Conservation (phyloP, 2,797 vertebrate species). For the Myotis vivesi region DNA sequence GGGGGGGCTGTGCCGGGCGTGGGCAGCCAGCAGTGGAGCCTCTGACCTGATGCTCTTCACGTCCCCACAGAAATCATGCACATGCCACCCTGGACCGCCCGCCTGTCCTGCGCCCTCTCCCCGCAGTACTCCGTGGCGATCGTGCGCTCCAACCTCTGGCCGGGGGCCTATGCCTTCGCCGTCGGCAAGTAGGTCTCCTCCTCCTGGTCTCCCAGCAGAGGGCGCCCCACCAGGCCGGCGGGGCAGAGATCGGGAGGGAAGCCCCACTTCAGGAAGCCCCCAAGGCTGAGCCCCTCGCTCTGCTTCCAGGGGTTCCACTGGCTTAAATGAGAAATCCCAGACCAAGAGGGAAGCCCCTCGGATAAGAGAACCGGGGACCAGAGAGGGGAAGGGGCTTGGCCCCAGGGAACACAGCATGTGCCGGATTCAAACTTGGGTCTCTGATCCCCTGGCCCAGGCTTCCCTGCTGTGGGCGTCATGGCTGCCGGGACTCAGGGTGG, state of each 20-base stretch:
- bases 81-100: slow-evolving; percentile 87
- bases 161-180: slow-evolving; percentile 88
- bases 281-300: not conserved
- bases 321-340: not conserved
- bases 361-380: not conserved
- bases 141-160: slow-evolving; percentile 91
- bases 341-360: not conserved
- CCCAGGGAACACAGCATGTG: no score
- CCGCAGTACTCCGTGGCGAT: slow-evolving; percentile 88
- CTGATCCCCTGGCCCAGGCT: not conserved
- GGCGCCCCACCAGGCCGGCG: no score
- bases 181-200: slow-evolving; percentile 74
- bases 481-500: not conserved
- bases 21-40: not conserved
- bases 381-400: not conserved
- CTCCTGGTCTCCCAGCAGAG: not conserved
- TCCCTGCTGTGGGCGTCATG: not conserved
- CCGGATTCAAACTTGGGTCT: not conserved
- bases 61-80: slow-evolving; percentile 84
- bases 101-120: slow-evolving; percentile 86
- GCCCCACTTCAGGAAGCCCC: not conserved
- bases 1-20: accelerated
- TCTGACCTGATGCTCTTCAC: not conserved
- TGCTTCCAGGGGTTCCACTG: not conserved
- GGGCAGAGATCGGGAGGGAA: not conserved